Percentiles rank a stretch among this genome's conserved stretches.
phyloP scores from a whole-genome alignment of 2,797 vertebrate species.

The Tarsius wallacei region DNA sequence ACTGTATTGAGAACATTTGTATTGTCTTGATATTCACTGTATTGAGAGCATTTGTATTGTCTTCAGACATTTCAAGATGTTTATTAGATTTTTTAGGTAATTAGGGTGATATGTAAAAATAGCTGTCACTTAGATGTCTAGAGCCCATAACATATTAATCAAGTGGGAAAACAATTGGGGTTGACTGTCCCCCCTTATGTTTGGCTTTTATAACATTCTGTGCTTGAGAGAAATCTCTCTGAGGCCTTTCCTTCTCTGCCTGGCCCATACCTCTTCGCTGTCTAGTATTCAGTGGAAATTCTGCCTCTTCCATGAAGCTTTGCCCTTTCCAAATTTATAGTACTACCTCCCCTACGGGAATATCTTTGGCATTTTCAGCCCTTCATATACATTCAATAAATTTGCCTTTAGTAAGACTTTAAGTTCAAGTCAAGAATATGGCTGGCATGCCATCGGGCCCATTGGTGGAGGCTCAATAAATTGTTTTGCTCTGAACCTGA shows the following conservation, averaged over 20 bases:
- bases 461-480: neutral
- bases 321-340: neutral
- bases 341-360: neutral
- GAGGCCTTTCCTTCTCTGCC: neutral
- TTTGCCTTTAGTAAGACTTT: slow-evolving; percentile 23
- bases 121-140: neutral
- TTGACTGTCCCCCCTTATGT: neutral
- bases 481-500: neutral
- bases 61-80: neutral
- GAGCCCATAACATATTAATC: neutral
- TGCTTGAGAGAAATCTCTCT: neutral
- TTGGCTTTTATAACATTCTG: slow-evolving; percentile 38
- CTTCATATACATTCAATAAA: neutral
- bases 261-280: neutral
- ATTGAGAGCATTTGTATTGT: slow-evolving; percentile 1
- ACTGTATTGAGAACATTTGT: neutral
- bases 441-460: neutral
- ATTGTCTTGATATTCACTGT: neutral
- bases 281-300: slow-evolving; percentile 17
- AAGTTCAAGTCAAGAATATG: neutral
- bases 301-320: neutral
- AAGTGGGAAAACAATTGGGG: neutral
- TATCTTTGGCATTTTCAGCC: neutral
- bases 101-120: slow-evolving; percentile 40
- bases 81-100: neutral